phyloP scores from a whole-genome alignment of 2,113 vertebrate species.

The Pao palembangensis region DNA sequence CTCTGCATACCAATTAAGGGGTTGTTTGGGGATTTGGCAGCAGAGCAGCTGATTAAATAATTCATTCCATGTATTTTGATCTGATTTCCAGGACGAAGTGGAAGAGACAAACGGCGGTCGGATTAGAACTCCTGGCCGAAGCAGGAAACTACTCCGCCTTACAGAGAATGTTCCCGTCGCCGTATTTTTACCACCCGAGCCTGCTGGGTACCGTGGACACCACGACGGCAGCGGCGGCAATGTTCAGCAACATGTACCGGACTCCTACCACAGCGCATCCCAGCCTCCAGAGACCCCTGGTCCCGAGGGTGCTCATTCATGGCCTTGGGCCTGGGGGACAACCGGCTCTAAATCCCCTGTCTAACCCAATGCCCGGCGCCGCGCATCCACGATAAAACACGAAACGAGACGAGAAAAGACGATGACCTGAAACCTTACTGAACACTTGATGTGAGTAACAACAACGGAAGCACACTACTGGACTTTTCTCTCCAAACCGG shows the following conservation, averaged over 20 bases:
- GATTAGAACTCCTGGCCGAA: constrained; percentile 92
- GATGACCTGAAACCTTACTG: constrained; percentile 41
- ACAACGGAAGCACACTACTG: constrained; percentile 60
- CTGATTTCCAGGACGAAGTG: constrained; percentile 87
- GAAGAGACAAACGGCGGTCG: constrained; percentile 94
- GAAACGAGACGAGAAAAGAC: constrained; percentile 1
- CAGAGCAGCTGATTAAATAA: constrained; percentile 61
- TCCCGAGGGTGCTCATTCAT: constrained; percentile 95
- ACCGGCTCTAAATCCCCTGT: constrained; percentile 89
- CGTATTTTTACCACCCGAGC: constrained; percentile 97
- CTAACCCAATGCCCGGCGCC: constrained; percentile 85
- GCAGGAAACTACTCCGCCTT: constrained; percentile 96
- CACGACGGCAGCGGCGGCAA: constrained; percentile 91
- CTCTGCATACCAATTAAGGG: constrained; percentile 61
- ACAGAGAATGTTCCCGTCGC: constrained; percentile 97
- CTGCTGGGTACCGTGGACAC: constrained; percentile 94
- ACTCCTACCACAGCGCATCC: constrained; percentile 92
- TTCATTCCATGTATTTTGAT: constrained; percentile 68
- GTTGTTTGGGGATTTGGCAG: constrained; percentile 53
- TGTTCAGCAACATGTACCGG: constrained; percentile 99
- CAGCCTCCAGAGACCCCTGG: constrained; percentile 91
- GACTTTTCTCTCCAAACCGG: constrained; percentile 36
- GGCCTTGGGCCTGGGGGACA: constrained; percentile 94
- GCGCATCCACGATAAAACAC: constrained; percentile 83
- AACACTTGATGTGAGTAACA: constrained; percentile 65